Conservation (phyloP, 2,888 invertebrate species). For the Epirrita christyi region DNA sequence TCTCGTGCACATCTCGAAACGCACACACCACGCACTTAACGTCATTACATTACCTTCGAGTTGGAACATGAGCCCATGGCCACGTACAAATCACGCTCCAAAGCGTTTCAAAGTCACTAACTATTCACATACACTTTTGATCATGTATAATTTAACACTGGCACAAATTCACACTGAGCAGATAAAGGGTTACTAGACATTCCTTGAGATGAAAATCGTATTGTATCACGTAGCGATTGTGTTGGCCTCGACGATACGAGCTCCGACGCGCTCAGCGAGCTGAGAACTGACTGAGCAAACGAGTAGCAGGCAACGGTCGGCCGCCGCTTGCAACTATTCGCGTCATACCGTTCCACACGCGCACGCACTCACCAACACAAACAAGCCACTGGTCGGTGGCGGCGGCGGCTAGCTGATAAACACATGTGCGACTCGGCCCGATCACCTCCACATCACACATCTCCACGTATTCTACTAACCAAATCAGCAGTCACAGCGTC, state of each 20-base stretch:
- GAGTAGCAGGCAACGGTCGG: conserved; percentile 52
- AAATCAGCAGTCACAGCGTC: background rate
- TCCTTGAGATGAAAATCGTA: conserved; percentile 54
- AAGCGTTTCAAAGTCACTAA: conserved; percentile 63
- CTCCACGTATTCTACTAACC: conserved; percentile 29
- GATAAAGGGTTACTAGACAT: conserved; percentile 70
- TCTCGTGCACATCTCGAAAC: conserved; percentile 60
- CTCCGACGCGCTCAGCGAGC: conserved; percentile 69
- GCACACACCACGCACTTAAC: conserved; percentile 61
- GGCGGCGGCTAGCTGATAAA: conserved; percentile 55
- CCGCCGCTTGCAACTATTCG: conserved; percentile 75
- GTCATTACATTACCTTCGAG: conserved; percentile 79
- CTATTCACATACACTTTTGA: conserved; percentile 59
- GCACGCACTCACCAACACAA: conserved; percentile 78
- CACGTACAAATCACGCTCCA: conserved; percentile 70
- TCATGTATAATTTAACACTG: conserved; percentile 46
- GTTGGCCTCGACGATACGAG: conserved; percentile 75
- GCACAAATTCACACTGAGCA: conserved; percentile 71
- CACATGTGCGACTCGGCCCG: conserved; percentile 53
- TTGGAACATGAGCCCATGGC: conserved; percentile 77
- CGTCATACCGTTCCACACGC: conserved; percentile 77
- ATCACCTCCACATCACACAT: conserved; percentile 48
- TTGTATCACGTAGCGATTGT: conserved; percentile 42
- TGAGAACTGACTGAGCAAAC: conserved; percentile 61
- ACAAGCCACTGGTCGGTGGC: conserved; percentile 58